phyloP scores from a whole-genome alignment of 2,888 invertebrate genomes.

The Clepsis dumicolana region DNA sequence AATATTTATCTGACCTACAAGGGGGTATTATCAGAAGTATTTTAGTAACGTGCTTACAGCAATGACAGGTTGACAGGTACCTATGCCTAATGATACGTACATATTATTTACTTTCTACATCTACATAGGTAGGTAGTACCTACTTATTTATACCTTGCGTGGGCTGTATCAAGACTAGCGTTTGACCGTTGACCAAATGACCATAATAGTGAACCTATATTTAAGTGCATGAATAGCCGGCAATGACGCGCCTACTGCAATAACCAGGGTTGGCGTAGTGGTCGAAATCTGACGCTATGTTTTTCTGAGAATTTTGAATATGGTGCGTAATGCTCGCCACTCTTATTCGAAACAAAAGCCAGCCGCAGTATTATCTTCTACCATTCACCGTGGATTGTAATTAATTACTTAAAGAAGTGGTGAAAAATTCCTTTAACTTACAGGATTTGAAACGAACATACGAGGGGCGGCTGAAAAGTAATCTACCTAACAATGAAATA shows the following conservation, averaged over 20 bases:
- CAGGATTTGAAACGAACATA: too few species aligned
- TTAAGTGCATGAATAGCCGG: not conserved
- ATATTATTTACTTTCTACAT: too few species aligned
- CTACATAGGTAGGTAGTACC: too few species aligned
- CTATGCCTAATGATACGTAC: too few species aligned
- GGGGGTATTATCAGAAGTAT: too few species aligned
- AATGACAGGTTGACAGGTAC: too few species aligned
- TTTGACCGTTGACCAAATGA: not conserved
- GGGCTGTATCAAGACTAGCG: not conserved
- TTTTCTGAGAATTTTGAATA: constrained; percentile 31
- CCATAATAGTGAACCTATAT: not conserved
- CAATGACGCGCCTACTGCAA: not conserved
- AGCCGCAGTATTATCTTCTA: not conserved
- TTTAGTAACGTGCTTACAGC: too few species aligned
- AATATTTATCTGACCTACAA: not conserved
- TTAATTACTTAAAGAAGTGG: not conserved
- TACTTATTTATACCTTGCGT: too few species aligned
- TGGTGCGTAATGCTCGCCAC: not conserved
- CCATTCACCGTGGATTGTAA: not conserved
- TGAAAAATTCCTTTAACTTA: too few species aligned
- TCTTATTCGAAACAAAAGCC: not conserved
- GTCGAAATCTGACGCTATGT: constrained; percentile 33
- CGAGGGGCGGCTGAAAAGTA: too few species aligned
- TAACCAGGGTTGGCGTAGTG: not conserved
- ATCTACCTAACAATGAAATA: too few species aligned